Evolutionary conservation across 2,888 invertebrate species (phyloP), one percentile per base, ranked within the genome.

Genomic region (Mycalesis mineus): DNA sequence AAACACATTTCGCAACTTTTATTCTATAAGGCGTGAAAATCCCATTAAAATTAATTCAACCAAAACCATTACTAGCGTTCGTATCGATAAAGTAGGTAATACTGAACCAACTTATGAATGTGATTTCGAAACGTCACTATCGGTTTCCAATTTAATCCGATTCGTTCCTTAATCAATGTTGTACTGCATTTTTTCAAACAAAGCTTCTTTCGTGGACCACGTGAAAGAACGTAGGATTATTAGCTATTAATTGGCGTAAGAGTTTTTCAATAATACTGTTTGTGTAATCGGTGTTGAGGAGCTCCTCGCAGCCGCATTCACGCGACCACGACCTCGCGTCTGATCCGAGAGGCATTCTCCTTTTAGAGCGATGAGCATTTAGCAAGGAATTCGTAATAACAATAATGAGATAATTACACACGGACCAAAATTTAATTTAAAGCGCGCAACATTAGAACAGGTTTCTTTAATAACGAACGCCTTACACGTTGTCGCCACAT

Each of bases 381-480:
- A 88, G 84, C 84, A 77, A 77, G 77, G 86, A 84, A 87, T 88
- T 87, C 84, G 85, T 88, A 89, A 88, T 89, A 81, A 87, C 86
- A 85, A 88, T 89, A 89, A 88, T 89, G 86, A 88, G 88, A 88
- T 89, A 89, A 90, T 90, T 89, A 89, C 87, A 88, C 86, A 85
- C 83, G 84, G 82, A 88, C 60, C 87, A 85, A 88, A 90, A 90
- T 88, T 90, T 88, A 90, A 90, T 90, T 90, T 88, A 88, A 89
- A 85, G 83, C 86, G 85, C 85, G 80, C 87, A 85, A 87, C 86
- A 89, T 89, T 89, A 90, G 88, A 90, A 90, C 90, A 84, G 90
- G 90, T 90, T 90, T 88, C 83, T 85, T 89, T 88, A 88, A 88
- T 86, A 87, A 87, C 89, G 82, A 84, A 88, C 88, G 88, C 90